Evolutionary conservation across 2,797 vertebrate genomes (phyloP).

Genomic region (Lerista edwardsae): DNA sequence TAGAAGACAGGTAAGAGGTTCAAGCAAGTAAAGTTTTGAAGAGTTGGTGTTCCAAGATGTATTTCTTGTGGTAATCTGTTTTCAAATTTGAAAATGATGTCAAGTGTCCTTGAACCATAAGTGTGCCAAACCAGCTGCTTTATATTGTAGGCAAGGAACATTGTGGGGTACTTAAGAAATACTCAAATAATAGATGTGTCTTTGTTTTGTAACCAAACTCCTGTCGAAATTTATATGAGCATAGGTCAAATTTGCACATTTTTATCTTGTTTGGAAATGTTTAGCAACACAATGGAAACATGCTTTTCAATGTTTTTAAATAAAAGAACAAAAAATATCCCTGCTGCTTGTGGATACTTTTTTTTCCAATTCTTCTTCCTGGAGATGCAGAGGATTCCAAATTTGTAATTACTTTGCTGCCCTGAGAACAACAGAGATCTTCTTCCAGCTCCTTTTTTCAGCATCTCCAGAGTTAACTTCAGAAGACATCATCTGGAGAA

Average conservation of each 20-base stretch:
- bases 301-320: too few relatives aligned
- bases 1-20: neutral
- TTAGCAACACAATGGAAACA: neutral
- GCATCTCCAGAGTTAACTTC: slow-evolving; percentile 39
- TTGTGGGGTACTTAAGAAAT: neutral
- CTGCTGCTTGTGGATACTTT: neutral
- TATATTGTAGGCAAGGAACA: neutral
- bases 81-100: neutral
- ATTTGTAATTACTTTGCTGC: accelerated
- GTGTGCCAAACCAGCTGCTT: neutral
- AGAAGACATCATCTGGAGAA: slow-evolving; percentile 54
- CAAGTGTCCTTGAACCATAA: neutral
- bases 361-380: neutral
- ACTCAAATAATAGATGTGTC: neutral
- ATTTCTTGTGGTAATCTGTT: neutral
- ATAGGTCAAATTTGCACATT: neutral
- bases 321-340: too few relatives aligned
- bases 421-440: neutral
- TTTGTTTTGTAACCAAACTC: neutral
- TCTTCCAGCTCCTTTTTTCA: neutral
- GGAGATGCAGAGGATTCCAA: neutral
- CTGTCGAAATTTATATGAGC: neutral
- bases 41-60: neutral
- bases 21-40: neutral
- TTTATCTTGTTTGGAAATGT: neutral